Percentiles rank a stretch among this genome's conserved stretches.
These are phyloP conservation scores for Phaonia tiefii DNA, from an alignment of 2,888 invertebrate genomes.

Conservation along the genomic window DNA sequence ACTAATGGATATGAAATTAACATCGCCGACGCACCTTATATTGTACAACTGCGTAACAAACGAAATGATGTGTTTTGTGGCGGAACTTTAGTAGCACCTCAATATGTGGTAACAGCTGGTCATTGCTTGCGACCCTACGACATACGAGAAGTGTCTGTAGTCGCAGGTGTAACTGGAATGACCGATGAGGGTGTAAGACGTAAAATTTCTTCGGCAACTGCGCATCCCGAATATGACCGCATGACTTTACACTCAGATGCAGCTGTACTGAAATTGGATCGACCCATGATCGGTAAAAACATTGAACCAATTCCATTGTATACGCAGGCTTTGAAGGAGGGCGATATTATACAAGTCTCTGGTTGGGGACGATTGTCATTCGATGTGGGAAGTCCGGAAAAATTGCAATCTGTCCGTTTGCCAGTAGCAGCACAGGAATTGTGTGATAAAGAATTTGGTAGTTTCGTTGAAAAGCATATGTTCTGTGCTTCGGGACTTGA, in stretches of 20 bases:
- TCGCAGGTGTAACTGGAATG: slow-evolving; percentile 71
- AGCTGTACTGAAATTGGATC: slow-evolving; percentile 72
- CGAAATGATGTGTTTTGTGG: slow-evolving; percentile 73
- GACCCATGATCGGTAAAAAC: slow-evolving; percentile 69
- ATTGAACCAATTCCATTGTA: slow-evolving; percentile 72
- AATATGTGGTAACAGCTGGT: slow-evolving; percentile 75
- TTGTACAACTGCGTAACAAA: slow-evolving; percentile 68
- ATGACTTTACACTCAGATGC: slow-evolving; percentile 72
- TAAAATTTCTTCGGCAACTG: slow-evolving; percentile 68
- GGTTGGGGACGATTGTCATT: slow-evolving; percentile 73
- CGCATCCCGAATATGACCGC: slow-evolving; percentile 70
- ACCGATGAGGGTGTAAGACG: slow-evolving; percentile 68
- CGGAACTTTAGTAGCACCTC: slow-evolving; percentile 72
- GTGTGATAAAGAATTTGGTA: neutral
- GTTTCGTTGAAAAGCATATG: neutral
- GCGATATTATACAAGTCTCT: slow-evolving; percentile 71
- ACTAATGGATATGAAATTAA: neutral
- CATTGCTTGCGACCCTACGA: slow-evolving; percentile 73
- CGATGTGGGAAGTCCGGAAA: neutral
- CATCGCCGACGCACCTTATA: neutral
- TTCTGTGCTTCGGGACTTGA: slow-evolving; percentile 8
- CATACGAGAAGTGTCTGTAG: slow-evolving; percentile 68
- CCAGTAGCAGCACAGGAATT: neutral
- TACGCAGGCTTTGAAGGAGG: slow-evolving; percentile 62
- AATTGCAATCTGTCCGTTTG: neutral